Evolutionary conservation across 2,888 invertebrate genomes (phyloP).

Genomic region (Caenorhabditis zanzibari): DNA sequence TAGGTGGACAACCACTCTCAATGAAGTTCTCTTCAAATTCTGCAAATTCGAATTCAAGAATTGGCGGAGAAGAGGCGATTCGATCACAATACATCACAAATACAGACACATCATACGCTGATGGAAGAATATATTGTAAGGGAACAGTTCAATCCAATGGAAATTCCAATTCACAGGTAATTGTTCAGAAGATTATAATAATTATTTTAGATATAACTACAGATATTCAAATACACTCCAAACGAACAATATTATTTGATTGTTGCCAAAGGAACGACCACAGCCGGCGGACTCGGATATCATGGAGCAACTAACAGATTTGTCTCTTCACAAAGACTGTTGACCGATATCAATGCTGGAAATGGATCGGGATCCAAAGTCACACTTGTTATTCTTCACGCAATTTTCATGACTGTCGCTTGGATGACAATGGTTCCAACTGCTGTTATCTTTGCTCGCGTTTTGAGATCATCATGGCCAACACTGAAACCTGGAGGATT

Average conservation of each 20-base stretch:
- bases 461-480: slow-evolving; percentile 72
- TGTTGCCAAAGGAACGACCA: slow-evolving; percentile 61
- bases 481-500: slow-evolving; percentile 72
- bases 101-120: slow-evolving; percentile 27
- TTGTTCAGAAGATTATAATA: neutral
- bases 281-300: slow-evolving; percentile 41
- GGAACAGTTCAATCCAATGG: slow-evolving; percentile 61
- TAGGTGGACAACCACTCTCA: slow-evolving; percentile 46
- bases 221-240: slow-evolving; percentile 66
- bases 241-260: slow-evolving; percentile 57
- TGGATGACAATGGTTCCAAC: slow-evolving; percentile 75
- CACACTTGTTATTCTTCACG: slow-evolving; percentile 62
- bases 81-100: slow-evolving; percentile 43
- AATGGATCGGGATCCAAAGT: slow-evolving; percentile 34
- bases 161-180: slow-evolving; percentile 29
- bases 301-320: slow-evolving; percentile 33
- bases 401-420: slow-evolving; percentile 74
- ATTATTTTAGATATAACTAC: neutral
- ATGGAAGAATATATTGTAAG: slow-evolving; percentile 67
- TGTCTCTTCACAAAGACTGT: slow-evolving; percentile 35
- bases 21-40: slow-evolving; percentile 70
- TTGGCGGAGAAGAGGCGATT: slow-evolving; percentile 57
- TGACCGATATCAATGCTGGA: slow-evolving; percentile 51
- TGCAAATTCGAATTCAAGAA: slow-evolving; percentile 52
- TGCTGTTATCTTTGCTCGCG: slow-evolving; percentile 73